Evolutionary conservation across 2,113 vertebrate genomes (phyloP).

Genomic region (Odocoileus hemionus): DNA sequence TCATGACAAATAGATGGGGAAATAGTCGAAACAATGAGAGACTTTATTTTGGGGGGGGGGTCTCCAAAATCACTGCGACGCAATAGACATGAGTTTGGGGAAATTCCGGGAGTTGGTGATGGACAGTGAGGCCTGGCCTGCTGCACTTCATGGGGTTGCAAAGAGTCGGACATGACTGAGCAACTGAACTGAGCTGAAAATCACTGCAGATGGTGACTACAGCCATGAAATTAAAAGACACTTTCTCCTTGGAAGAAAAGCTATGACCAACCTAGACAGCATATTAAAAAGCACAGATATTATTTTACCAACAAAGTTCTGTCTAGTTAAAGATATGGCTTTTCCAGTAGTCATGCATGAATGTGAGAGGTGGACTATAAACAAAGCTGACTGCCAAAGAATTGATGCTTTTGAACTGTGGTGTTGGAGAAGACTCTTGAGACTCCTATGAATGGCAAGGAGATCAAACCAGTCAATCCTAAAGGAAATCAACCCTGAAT

Average conservation of each 20-base stretch:
- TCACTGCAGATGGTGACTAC: too few relatives aligned
- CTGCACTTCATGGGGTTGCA: too few relatives aligned
- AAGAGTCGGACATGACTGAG: too few relatives aligned
- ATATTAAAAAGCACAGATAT: too few relatives aligned
- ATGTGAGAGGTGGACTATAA: neutral
- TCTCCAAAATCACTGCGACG: neutral
- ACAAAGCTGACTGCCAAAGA: neutral
- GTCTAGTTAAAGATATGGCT: too few relatives aligned
- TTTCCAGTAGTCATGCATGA: neutral
- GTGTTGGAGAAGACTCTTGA: neutral
- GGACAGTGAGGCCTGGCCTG: too few relatives aligned
- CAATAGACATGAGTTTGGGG: neutral
- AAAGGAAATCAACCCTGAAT: neutral
- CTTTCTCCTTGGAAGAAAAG: too few relatives aligned
- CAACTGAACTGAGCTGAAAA: too few relatives aligned
- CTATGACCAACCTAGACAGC: too few relatives aligned
- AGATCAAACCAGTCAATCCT: neutral
- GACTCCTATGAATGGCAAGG: neutral
- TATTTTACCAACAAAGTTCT: too few relatives aligned
- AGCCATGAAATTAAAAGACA: too few relatives aligned
- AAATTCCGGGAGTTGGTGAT: too few relatives aligned
- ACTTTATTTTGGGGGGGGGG: neutral
- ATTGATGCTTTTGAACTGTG: neutral
- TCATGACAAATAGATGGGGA: neutral
- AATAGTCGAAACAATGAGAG: neutral